Percentiles rank a stretch among this genome's conserved stretches.
These are phyloP conservation scores for Melolontha melolontha DNA, from an alignment of 2,888 invertebrate genomes.

Conservation along the genomic window DNA sequence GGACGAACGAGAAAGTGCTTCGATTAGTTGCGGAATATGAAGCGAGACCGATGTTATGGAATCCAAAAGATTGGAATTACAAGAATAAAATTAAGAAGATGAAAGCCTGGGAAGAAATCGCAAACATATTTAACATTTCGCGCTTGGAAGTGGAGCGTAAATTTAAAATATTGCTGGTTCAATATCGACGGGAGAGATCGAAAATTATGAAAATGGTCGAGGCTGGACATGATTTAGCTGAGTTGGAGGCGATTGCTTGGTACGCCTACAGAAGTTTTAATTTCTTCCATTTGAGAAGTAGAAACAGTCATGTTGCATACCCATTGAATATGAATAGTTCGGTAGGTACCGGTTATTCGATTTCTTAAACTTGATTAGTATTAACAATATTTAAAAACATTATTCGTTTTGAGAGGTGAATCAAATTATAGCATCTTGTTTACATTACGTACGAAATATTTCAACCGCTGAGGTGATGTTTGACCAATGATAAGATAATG, in stretches of 20 bases:
- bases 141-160: slow-evolving; percentile 1
- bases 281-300: background rate
- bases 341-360: too few relatives aligned
- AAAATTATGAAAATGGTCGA: background rate
- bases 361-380: too few relatives aligned
- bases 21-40: slow-evolving; percentile 4
- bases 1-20: slow-evolving; percentile 11
- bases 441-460: too few relatives aligned
- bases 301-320: too few relatives aligned
- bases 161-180: slow-evolving; percentile 19
- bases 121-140: background rate
- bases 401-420: too few relatives aligned
- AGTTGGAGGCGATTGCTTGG: background rate
- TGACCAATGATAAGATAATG: too few relatives aligned
- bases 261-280: slow-evolving; percentile 6
- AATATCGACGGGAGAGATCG: slow-evolving; percentile 8
- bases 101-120: slow-evolving; percentile 9
- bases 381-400: too few relatives aligned
- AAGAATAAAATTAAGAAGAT: slow-evolving; percentile 11
- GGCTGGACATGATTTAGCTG: background rate
- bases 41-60: slow-evolving; percentile 5
- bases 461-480: too few relatives aligned
- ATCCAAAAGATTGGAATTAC: background rate
- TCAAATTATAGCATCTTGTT: too few relatives aligned
- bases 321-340: too few relatives aligned